phyloP scores from a whole-genome alignment of 1,140 invertebrate genomes.

The Reticulitermes speratus region DNA sequence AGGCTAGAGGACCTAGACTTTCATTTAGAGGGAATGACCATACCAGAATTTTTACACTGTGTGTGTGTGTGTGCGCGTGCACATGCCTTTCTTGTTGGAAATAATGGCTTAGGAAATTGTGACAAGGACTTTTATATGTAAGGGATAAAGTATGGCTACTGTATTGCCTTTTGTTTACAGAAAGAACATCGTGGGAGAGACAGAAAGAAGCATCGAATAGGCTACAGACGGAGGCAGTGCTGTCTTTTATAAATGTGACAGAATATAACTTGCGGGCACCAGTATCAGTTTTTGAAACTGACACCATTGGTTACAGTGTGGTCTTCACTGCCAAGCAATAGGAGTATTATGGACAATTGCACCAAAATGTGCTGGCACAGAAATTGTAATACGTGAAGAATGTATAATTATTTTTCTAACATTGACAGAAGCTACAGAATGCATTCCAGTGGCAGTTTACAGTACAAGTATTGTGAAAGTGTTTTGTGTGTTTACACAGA shows the following conservation, averaged over 20 bases:
- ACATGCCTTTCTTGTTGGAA: too few relatives aligned
- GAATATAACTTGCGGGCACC: background rate
- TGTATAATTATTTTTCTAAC: conserved; percentile 8
- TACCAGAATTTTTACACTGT: too few relatives aligned
- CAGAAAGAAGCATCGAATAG: conserved; percentile 19
- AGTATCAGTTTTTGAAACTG: background rate
- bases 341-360: conserved; percentile 13
- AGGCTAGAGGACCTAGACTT: too few relatives aligned
- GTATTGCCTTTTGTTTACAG: conserved; percentile 10
- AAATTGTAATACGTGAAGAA: background rate
- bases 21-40: too few relatives aligned
- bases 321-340: background rate
- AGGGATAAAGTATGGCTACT: too few relatives aligned
- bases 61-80: too few relatives aligned
- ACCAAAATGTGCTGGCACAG: background rate
- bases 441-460: background rate
- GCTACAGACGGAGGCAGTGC: conserved; percentile 4
- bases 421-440: background rate
- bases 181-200: conserved; percentile 20
- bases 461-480: background rate
- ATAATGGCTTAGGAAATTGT: too few relatives aligned
- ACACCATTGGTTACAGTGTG: background rate
- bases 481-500: background rate
- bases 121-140: too few relatives aligned
- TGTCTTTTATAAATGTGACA: conserved; percentile 28